phyloP scores from a whole-genome alignment of 2,113 vertebrate species.

The Apus apus region DNA sequence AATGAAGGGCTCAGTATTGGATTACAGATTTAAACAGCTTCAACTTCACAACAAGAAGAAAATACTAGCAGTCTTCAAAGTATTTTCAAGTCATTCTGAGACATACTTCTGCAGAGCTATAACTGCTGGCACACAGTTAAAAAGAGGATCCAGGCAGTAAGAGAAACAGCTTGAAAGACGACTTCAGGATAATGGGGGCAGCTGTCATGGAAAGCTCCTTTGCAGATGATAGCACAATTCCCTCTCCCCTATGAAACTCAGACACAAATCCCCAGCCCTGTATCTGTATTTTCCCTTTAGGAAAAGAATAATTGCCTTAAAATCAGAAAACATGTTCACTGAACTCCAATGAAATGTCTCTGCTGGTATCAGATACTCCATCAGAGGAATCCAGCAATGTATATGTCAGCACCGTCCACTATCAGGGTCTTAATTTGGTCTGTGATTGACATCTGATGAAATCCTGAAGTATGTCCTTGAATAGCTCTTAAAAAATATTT shows the following conservation, averaged over 20 bases:
- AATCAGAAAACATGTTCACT: neutral
- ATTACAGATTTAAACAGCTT: neutral
- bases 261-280: neutral
- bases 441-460: neutral
- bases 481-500: neutral
- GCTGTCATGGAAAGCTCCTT: neutral
- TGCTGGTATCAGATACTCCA: neutral
- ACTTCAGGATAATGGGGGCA: neutral
- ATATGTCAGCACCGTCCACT: neutral
- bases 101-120: neutral
- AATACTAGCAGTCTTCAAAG: neutral
- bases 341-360: neutral
- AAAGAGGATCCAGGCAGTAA: neutral
- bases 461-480: neutral
- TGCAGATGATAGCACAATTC: neutral
- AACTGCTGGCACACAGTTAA: neutral
- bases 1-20: accelerated
- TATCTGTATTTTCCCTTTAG: neutral
- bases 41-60: neutral
- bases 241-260: neutral
- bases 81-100: neutral
- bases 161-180: neutral
- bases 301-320: neutral
- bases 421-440: neutral
- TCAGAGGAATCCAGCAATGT: neutral